Base-by-base conservation (phyloP, 2,888 invertebrate genomes). In the Drosophila kokeensis region DNA sequence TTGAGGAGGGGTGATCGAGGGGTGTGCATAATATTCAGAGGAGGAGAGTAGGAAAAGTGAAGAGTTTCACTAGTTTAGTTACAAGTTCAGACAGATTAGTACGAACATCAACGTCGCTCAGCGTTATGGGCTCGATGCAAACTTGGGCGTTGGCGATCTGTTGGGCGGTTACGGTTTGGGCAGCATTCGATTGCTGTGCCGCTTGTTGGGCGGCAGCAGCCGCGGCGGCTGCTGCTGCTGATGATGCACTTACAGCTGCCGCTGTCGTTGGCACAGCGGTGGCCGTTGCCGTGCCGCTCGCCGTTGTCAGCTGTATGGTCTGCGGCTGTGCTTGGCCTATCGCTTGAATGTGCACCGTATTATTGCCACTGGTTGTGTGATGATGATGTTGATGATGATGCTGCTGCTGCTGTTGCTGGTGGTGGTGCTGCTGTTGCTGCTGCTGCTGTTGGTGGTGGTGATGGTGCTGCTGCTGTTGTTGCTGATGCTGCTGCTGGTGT, bases 61-160 rank as follows among this genome's bases (percentile, higher is more conserved):
- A 32, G 36, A 27, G 29, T 61, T 61, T 24, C 52, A 63, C 68
- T 80, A 69, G 89, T 92, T 80, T 80, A 76, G 67, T 76, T 80
- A 80, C 80, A 76, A 73, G 62, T 66, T 83, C 78, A 73, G 70
- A 79, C 72, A 79, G 83, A 83, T 84, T 90, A 92, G 93, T 94
- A 94, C 95, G 94, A 95, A 96, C 96, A 95, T 96, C 96, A 92
- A 96, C 96, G 93, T 96, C 96, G 74, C 94, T 94, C 87, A 95
- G 95, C 91, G 95, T 95, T 95, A 96, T 95, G 94, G 96, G 95
- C 93, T 96, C 96, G 93, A 96, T 95, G 96, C 96, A 96, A 94
- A 96, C 96, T 95, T 96, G 96, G 92, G 95, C 95, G 91, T 95
- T 93, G 87, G 93, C 91, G 72, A 93, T 91, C 72, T 91, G 92